phyloP scores from a whole-genome alignment of 2,888 invertebrate genomes.

The Machimus rusticus region DNA sequence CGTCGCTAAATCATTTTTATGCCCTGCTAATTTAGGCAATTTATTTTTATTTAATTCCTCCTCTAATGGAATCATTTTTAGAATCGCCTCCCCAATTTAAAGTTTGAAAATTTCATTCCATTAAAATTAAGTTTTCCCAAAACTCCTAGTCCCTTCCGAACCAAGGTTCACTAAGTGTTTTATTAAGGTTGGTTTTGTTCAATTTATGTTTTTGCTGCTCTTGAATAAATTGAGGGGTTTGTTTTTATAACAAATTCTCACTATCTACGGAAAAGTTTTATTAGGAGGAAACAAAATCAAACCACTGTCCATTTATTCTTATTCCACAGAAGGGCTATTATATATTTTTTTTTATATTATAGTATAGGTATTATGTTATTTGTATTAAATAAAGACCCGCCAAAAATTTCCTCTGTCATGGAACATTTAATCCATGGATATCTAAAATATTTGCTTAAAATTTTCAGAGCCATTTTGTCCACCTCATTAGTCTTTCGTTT shows the following conservation, averaged over 20 bases:
- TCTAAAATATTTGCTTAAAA: not conserved
- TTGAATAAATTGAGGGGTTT: not conserved
- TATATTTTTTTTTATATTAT: not conserved
- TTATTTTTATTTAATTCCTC: not conserved
- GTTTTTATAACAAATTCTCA: not conserved
- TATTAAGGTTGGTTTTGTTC: not conserved
- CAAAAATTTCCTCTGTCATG: not conserved
- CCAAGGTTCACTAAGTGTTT: not conserved
- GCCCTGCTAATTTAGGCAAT: not conserved
- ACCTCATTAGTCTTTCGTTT: not conserved
- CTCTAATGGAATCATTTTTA: not conserved
- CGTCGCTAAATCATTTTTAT: not conserved
- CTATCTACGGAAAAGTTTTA: not conserved
- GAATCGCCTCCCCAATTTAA: not conserved
- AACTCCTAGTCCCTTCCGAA: not conserved
- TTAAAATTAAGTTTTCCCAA: not conserved
- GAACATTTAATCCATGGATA: not conserved
- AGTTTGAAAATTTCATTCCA: not conserved
- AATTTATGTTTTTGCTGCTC: not conserved
- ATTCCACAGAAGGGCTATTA: not conserved
- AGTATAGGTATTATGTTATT: not conserved
- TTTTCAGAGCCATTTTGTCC: not conserved
- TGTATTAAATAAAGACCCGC: not conserved
- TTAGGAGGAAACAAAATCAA: not conserved
- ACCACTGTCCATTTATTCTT: not conserved